Evolutionary conservation across 2,888 invertebrate genomes (phyloP), one percentile per base, ranked within the genome.

Genomic region (Sphaerophoria taeniata): DNA sequence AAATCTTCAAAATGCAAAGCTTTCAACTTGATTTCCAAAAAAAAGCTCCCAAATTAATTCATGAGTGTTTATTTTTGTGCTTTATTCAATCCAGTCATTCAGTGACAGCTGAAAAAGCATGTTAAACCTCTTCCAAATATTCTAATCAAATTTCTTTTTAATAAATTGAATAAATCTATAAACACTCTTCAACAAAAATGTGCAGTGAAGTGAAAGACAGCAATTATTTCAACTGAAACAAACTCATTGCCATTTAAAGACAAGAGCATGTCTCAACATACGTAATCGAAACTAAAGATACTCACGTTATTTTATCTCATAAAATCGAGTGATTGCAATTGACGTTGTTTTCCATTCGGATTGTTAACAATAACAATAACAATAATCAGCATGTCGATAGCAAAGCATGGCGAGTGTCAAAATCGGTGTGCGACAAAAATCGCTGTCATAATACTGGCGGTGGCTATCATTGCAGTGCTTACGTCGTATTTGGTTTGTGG

Each of bases 401-500:
- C 12, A 39, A 81, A 53, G 53, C 51, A 67, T 34, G 67, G n/a
- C 0, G 55, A 36, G 6, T 81, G 51, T 49, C 34, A n/a, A 9
- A 51, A 51, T 12, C 45, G 89, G 72, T 89, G 90, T 74, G 90
- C 90, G 84, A 91, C 90, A 60, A 91, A 91, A 88, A 91, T 92
- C 65, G 90, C 91, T 6, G 91, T 91, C 53, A 89, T 91, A 31
- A 87, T 91, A 72, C 87, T 92, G 69, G 91, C 90, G 43, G 89
- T 89, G 65, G 90, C 91, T 14, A 87, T 92, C 11, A 90, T 89
- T 70, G 88, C 90, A 49, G 89, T 91, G 4, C 88, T 92, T 89
- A 89, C 92, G 89, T 90, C 92, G 16, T 92, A 91, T 82, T 89
- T 90, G 83, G 92, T 90, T n/a, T 91, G 92, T 82, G 92, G 92